phyloP scores from a whole-genome alignment of 2,113 vertebrate genomes.

The Periophthalmus modestus region DNA sequence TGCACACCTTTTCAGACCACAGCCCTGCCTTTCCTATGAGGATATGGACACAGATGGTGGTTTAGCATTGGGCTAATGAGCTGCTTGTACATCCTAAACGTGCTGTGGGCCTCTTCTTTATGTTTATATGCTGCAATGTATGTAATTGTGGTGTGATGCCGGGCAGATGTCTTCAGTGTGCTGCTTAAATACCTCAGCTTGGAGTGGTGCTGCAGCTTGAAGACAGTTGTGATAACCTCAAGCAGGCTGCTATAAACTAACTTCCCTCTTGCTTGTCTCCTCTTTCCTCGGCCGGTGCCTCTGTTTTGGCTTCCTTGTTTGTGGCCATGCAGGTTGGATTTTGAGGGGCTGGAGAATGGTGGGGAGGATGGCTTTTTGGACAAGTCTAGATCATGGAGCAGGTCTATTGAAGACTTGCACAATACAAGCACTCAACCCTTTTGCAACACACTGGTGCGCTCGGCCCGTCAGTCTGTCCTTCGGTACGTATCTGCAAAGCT shows the following conservation, averaged over 20 bases:
- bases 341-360: conserved; percentile 91
- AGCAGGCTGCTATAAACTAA: conserved; percentile 61
- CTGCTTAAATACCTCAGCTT: conserved; percentile 37
- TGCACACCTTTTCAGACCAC: not conserved
- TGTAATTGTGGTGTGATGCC: conserved; percentile 43
- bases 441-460: conserved; percentile 92
- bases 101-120: conserved; percentile 38
- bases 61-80: conserved; percentile 37
- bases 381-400: conserved; percentile 92
- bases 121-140: conserved; percentile 46
- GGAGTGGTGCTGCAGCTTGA: conserved; percentile 56
- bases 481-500: conserved; percentile 85
- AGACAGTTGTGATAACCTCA: conserved; percentile 64
- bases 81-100: conserved; percentile 55
- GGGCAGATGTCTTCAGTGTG: conserved; percentile 25
- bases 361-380: conserved; percentile 89
- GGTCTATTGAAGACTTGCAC: conserved; percentile 98
- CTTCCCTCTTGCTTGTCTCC: conserved; percentile 45
- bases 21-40: conserved; percentile 31
- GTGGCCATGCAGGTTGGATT: conserved; percentile 87
- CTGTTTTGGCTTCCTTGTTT: conserved; percentile 61
- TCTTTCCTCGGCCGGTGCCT: conserved; percentile 29
- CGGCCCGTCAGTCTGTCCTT: conserved; percentile 91
- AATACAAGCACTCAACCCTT: conserved; percentile 84
- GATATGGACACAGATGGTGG: conserved; percentile 46